Conservation (phyloP, 2,888 invertebrate species). For the Nezara viridula region DNA sequence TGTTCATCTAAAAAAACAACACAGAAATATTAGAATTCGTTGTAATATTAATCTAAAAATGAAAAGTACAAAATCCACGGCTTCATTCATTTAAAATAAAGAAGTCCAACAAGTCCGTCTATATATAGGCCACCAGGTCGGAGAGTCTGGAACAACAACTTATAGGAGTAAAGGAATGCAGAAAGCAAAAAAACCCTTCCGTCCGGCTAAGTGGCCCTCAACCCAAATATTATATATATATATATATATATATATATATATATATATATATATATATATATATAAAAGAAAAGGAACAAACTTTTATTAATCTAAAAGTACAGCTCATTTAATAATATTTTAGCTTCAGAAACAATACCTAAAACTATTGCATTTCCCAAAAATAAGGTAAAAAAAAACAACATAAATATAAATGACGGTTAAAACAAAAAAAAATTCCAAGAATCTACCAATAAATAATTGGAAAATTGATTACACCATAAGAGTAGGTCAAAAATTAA, state of each 20-base stretch:
- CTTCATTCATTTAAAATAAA: neutral
- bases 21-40: too few relatives aligned
- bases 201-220: neutral
- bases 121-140: constrained; percentile 2
- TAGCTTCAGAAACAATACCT: too few relatives aligned
- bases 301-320: too few relatives aligned
- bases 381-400: too few relatives aligned
- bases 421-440: too few relatives aligned
- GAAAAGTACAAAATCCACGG: neutral
- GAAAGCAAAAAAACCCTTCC: neutral
- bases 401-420: too few relatives aligned
- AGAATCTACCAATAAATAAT: neutral
- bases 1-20: too few relatives aligned
- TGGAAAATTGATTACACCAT: neutral
- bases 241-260: too few relatives aligned
- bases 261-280: too few relatives aligned
- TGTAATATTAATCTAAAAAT: neutral
- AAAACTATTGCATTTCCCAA: too few relatives aligned
- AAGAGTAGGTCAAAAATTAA: neutral
- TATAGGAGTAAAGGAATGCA: neutral
- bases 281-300: too few relatives aligned
- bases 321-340: too few relatives aligned
- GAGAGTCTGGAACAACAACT: neutral
- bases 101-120: neutral
- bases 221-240: neutral